phyloP scores from a whole-genome alignment of 2,113 vertebrate species.

The Dunckerocampus dactyliophorus region DNA sequence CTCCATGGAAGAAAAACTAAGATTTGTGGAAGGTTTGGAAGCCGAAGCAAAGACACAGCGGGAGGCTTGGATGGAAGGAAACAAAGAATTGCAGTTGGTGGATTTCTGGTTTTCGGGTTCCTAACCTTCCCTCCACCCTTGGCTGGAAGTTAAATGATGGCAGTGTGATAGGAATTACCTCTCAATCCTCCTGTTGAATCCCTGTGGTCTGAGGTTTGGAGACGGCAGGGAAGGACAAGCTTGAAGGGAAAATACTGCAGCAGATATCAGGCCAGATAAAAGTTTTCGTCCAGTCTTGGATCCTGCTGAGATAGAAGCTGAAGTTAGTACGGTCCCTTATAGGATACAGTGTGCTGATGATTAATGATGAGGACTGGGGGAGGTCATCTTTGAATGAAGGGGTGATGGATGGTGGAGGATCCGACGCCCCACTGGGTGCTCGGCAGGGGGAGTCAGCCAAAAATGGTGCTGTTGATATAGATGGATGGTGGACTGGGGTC shows the following conservation, averaged over 20 bases:
- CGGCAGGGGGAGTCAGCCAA: constrained; percentile 20
- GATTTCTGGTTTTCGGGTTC: constrained; percentile 63
- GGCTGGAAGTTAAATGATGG: constrained; percentile 70
- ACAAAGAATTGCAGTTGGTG: constrained; percentile 28
- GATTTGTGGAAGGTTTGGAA: neutral
- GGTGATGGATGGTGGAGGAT: constrained; percentile 34
- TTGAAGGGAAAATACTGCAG: constrained; percentile 38
- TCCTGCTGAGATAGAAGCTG: neutral
- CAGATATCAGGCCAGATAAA: constrained; percentile 38
- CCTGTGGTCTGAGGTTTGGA: constrained; percentile 69
- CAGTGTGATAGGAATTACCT: constrained; percentile 73
- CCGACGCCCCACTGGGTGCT: constrained; percentile 36
- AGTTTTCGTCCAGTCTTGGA: constrained; percentile 30
- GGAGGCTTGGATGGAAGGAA: constrained; percentile 4
- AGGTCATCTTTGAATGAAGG: constrained; percentile 32
- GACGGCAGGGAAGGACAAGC: constrained; percentile 40
- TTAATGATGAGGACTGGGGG: constrained; percentile 14
- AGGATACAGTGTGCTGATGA: constrained; percentile 24
- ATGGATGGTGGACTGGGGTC: constrained; percentile 56
- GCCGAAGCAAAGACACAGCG: neutral
- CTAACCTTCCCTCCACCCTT: constrained; percentile 65
- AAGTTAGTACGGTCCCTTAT: constrained; percentile 10
- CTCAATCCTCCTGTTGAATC: constrained; percentile 67
- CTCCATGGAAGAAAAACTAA: neutral
- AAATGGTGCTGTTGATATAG: constrained; percentile 41